Percentiles rank a stretch among this genome's conserved stretches.
Conservation (phyloP, 2,888 invertebrate genomes). For the Drosophila tripunctata region DNA sequence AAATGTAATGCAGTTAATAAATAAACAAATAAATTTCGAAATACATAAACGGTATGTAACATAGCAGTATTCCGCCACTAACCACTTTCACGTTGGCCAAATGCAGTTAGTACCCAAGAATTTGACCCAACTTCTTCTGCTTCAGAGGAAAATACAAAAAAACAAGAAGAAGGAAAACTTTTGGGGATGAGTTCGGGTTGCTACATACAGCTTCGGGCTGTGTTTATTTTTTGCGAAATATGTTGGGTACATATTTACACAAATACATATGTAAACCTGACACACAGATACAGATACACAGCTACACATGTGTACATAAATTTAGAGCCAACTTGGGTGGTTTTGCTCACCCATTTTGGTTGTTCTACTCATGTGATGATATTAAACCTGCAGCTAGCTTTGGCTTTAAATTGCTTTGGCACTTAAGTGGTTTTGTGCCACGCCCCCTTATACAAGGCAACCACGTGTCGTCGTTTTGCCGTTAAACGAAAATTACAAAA, state of each 20-base stretch:
- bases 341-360: conserved; percentile 5
- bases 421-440: conserved; percentile 80
- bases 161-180: conserved; percentile 6
- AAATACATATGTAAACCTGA: conserved; percentile 68
- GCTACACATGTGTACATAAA: conserved; percentile 11
- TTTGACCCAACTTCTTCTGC: conserved; percentile 43
- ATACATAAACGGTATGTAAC: conserved; percentile 57
- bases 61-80: background rate
- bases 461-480: conserved; percentile 78
- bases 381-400: conserved; percentile 50
- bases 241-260: conserved; percentile 74
- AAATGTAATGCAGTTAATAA: conserved; percentile 79
- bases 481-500: conserved; percentile 77
- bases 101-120: conserved; percentile 25
- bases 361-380: background rate
- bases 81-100: conserved; percentile 5
- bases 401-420: conserved; percentile 81
- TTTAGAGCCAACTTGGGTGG: conserved; percentile 40
- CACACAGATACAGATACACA: conserved; percentile 14
- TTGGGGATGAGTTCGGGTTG: conserved; percentile 28
- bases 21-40: conserved; percentile 79
- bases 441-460: conserved; percentile 48
- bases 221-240: conserved; percentile 78
- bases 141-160: conserved; percentile 8
- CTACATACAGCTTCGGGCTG: conserved; percentile 61